Evolutionary conservation across 2,797 vertebrate species (phyloP).

Genomic region (Mus caroli): DNA sequence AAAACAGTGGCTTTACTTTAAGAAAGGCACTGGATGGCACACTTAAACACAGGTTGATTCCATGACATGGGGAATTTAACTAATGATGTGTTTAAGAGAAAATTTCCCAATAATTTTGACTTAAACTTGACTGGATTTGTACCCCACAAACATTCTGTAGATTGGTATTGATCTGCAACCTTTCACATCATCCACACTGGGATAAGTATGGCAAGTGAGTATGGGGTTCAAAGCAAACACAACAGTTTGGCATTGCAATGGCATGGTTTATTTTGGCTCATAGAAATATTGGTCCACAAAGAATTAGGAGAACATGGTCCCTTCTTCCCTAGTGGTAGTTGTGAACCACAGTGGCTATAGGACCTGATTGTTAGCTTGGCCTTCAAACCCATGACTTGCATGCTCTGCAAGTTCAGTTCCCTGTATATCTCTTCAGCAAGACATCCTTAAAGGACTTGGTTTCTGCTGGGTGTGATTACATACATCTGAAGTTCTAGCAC

Average conservation of each 20-base stretch:
- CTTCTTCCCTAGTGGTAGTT: background rate
- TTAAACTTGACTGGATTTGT: background rate
- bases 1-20: background rate
- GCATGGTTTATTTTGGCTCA: background rate
- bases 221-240: background rate
- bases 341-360: background rate
- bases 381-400: background rate
- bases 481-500: background rate
- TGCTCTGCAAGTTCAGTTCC: background rate
- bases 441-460: background rate
- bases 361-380: background rate
- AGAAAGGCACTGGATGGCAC: background rate
- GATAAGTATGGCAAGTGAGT: background rate
- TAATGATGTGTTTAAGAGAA: background rate
- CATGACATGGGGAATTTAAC: background rate
- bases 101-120: background rate
- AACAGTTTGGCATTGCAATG: background rate
- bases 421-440: background rate
- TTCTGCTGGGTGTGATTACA: background rate
- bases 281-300: background rate
- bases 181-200: background rate
- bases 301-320: background rate
- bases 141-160: accelerated
- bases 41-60: background rate
- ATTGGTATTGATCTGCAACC: background rate